Percentiles rank a stretch among this genome's conserved stretches.
phyloP scores from a whole-genome alignment of 2,888 invertebrate genomes.

The Diaperis boleti region DNA sequence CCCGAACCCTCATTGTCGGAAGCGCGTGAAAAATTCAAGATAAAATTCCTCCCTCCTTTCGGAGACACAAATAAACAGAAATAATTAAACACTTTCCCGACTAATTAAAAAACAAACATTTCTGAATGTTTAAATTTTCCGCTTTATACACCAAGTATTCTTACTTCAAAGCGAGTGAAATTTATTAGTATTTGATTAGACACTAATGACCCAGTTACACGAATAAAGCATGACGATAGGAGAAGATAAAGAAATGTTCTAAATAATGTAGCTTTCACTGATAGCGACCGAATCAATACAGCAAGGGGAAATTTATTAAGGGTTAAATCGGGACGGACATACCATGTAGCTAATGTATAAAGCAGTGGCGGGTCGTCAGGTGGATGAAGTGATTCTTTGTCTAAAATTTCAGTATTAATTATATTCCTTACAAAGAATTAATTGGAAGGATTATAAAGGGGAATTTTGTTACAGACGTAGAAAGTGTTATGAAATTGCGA shows the following conservation, averaged over 20 bases:
- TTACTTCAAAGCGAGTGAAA: not conserved
- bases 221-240: conserved; percentile 20
- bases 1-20: conserved; percentile 21
- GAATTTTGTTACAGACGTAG: too few species aligned
- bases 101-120: not conserved
- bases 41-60: not conserved
- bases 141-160: not conserved
- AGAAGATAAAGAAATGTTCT: conserved; percentile 25
- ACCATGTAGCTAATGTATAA: not conserved
- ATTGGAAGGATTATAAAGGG: too few species aligned
- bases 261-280: conserved; percentile 31
- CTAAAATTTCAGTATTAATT: too few species aligned
- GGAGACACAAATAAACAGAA: conserved; percentile 1
- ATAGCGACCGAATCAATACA: conserved; percentile 24
- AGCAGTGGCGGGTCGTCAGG: not conserved
- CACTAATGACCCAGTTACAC: conserved; percentile 29
- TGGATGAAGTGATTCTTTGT: too few species aligned
- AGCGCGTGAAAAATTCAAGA: conserved; percentile 1
- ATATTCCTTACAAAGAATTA: too few species aligned
- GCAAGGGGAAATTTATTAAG: conserved; percentile 21
- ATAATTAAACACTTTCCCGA: conserved; percentile 20
- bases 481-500: too few species aligned
- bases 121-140: not conserved
- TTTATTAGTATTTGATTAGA: conserved; percentile 29
- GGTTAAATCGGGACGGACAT: conserved; percentile 12